Base-by-base conservation (phyloP, 1,140 invertebrate species). In the Drosophila parabipectinata region DNA sequence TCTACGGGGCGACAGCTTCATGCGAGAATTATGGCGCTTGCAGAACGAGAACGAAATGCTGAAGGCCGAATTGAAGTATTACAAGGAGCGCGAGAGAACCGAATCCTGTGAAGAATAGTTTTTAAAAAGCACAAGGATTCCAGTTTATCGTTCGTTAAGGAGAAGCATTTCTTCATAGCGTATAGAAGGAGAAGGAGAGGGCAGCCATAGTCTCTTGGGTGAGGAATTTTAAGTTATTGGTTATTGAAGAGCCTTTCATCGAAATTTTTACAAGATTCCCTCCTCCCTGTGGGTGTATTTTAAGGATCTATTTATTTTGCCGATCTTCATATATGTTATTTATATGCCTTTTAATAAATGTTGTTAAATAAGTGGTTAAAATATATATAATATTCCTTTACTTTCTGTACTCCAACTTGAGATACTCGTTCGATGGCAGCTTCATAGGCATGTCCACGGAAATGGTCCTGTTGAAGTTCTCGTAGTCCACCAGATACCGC, bases 401-500 rank as follows among this genome's bases (percentile, higher is more conserved):
- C 1, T 69, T 67, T 63, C 60, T 63, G 28, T 74, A 74, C 24
- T 76, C 69, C 9, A 85, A 39, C 37, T 87, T 64, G 1, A 87
- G 32, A 2, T 81, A 58, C 26, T 74, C 64, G 26, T 30, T 74
- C 1, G 26, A n/a, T 8, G 21, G 32, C 8, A 32, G 1, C 6
- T 14, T 59, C 1, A 50, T 12, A 0, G 82, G 83, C 84, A 89
- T 89, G 47, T 89, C 84, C 62, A 89, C 91, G 51, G 91, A 90
- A 41, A 91, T 90, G 8, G 97, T 98, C 68, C 95, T 96, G 91
- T 99, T 97, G 92, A 99, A 99, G 75, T 97, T 94, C 26, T 96
- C 96, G 90, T 98, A 99, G 92, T 99, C 97, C 14, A 99, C 97
- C 76, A 97, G 94, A 92, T 99, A 99, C 32, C 96, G 95, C 58